These are phyloP conservation scores for Hedychridium roseum DNA, from an alignment of 2,888 invertebrate genomes.

Conservation along the genomic window DNA sequence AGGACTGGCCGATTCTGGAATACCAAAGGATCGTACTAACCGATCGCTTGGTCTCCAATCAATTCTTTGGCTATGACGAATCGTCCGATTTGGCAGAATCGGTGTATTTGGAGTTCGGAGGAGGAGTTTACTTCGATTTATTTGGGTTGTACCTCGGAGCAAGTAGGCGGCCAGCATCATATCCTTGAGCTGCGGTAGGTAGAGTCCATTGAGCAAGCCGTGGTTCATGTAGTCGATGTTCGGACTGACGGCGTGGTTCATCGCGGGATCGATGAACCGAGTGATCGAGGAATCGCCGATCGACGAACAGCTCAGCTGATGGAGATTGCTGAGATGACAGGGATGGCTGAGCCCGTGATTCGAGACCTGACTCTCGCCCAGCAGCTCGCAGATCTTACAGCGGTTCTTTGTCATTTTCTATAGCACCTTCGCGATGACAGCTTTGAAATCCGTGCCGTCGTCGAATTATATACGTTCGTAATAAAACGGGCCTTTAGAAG, in stretches of 20 bases:
- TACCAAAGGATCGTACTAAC: too few relatives aligned
- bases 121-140: constrained; percentile 6
- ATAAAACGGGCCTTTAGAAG: too few relatives aligned
- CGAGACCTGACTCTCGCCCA: constrained; percentile 45
- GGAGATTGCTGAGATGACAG: constrained; percentile 51
- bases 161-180: constrained; percentile 73
- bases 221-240: constrained; percentile 51
- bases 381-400: constrained; percentile 54
- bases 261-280: constrained; percentile 39
- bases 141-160: constrained; percentile 68
- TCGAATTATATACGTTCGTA: too few relatives aligned
- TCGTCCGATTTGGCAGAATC: too few relatives aligned
- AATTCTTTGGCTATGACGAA: too few relatives aligned
- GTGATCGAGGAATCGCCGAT: too few relatives aligned
- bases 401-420: constrained; percentile 53
- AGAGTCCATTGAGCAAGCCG: constrained; percentile 61
- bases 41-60: too few relatives aligned
- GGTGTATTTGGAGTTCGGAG: neutral
- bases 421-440: too few relatives aligned
- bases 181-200: constrained; percentile 70
- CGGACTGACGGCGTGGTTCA: constrained; percentile 37
- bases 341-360: constrained; percentile 51
- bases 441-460: too few relatives aligned
- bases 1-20: too few relatives aligned
- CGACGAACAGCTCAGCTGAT: constrained; percentile 50